Conservation (phyloP, 2,888 invertebrate species). For the Coleophora deauratella region DNA sequence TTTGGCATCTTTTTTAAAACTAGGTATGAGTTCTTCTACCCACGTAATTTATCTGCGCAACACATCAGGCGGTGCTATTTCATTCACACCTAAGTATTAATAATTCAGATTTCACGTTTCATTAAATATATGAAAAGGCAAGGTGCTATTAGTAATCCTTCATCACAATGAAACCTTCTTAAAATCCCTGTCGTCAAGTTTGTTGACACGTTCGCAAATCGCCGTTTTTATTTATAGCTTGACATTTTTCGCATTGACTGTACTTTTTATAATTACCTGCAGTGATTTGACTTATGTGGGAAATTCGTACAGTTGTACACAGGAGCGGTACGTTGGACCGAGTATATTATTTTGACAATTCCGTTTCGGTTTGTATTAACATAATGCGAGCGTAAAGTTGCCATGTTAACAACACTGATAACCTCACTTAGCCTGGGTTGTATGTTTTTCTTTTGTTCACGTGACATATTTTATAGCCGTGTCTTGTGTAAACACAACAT, state of each 20-base stretch:
- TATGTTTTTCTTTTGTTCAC: constrained; percentile 64
- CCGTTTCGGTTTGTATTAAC: constrained; percentile 59
- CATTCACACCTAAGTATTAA: constrained; percentile 32
- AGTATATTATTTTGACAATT: constrained; percentile 65
- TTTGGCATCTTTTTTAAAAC: too few species aligned
- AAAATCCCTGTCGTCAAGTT: constrained; percentile 49
- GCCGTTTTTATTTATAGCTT: constrained; percentile 37
- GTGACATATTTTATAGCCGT: constrained; percentile 64
- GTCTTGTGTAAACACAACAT: constrained; percentile 69
- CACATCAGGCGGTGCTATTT: constrained; percentile 11
- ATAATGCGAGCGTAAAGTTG: constrained; percentile 43
- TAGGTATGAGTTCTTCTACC: too few species aligned
- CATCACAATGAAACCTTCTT: not conserved
- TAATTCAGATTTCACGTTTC: constrained; percentile 6
- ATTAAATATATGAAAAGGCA: not conserved
- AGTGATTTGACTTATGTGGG: constrained; percentile 48
- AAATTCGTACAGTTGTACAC: constrained; percentile 41
- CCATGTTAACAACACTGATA: constrained; percentile 48
- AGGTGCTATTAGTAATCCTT: constrained; percentile 4
- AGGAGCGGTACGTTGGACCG: constrained; percentile 13
- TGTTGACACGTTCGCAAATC: constrained; percentile 50
- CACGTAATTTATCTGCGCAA: too few species aligned
- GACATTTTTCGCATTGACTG: constrained; percentile 35
- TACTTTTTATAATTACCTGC: constrained; percentile 32
- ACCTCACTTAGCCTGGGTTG: constrained; percentile 45